Evolutionary conservation across 2,888 invertebrate genomes (phyloP), one percentile per base, ranked within the genome.

Genomic region (Plebejus argus): DNA sequence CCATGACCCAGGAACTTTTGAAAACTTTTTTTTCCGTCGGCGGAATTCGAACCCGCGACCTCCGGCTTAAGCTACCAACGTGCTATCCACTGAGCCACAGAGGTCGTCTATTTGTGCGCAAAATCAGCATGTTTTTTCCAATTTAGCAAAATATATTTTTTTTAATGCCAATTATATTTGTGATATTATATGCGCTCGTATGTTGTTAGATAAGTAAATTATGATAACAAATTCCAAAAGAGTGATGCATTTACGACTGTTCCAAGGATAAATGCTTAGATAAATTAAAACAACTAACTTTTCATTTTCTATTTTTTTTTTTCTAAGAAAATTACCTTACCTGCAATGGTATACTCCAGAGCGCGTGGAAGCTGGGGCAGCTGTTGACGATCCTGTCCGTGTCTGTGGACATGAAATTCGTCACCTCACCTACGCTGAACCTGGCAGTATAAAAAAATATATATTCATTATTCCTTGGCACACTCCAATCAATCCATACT

Each of bases 331-430:
- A n/a, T n/a, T n/a, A 39, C 20, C 33, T 80, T 78, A 97, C 97
- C 95, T 98, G 98, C 85, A 99, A 95, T 7, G 99, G 99, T 86
- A 99, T 97, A 90, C 99, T 99, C 99, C 99, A 99, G 82, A 99
- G 95, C 6, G 98, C 96, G 92, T 99, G 99, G 88, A 99, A 99
- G 91, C 98, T 99, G 3, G 98, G 97, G 90, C 98, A 99, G 33
- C 99, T 98, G 90, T 99, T 99, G 0, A 99, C 97, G 82, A 99
- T 98, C 82, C 99, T 95, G 88, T 99, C 99, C 0, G 98, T 97
- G 88, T 99, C 99, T 0, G 98, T 98, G 49, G 99, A 99, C 97
- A 99, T 98, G 83, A 98, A 97, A 91, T 99, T 99, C 1, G 99
- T 96, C 78, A 99, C 97, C 93, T 99, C 98, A 0, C 99, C 99